Base-by-base conservation (phyloP, 92 coral and sea anemone species). In the Porites rus region DNA sequence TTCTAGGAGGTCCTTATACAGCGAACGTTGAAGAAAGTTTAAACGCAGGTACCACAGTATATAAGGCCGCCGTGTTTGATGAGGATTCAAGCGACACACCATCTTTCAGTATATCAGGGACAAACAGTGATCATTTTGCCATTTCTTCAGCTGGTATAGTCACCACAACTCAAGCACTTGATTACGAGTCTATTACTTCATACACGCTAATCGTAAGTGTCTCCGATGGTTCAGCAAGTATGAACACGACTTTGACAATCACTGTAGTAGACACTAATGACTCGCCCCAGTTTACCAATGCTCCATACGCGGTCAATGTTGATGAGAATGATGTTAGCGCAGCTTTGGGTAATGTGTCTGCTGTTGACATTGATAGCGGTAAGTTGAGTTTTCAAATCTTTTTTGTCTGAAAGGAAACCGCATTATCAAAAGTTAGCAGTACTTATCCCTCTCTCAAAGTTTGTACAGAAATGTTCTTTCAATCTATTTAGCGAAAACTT, bases 101-200 rank as follows among this genome's bases (percentile, higher is more conserved):
- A 1, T 18, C 53, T 0, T 86, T 62, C 51, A 17, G 68, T 24
- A 17, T 86, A n/a, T 77, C 89, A 56, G 89, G 89, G 9, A 86
- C 84, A 69, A 86, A 86, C 77, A 66, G 54, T n/a, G 28, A 67
- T 12, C 77, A 86, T 22, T 86, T 77, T 79, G 75, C 69, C 0
- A 56, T 86, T 64, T 87, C 94, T 7, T 21, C 81, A 0, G 86
- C 91, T 51, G 95, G 95, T 51, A 78, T 89, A 1, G 76, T 92
- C 9, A 92, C 95, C 18, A 81, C 90, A 3, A 78, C 86, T 20
- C 79, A 89, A 65, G 60, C 10, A 18, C 66, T 92, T 5, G 95
- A 92, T 58, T 92, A 84, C 14, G 95, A 92, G 79, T 28, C 67
- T 0, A 14, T 76, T 11, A 56, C 84, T 1, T 68, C 72, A 28